A percentile compares a stretch with the other conserved stretches of the same genome.
phyloP scores from a whole-genome alignment of 1,140 invertebrate species.

The Propsilocerus akamusi region DNA sequence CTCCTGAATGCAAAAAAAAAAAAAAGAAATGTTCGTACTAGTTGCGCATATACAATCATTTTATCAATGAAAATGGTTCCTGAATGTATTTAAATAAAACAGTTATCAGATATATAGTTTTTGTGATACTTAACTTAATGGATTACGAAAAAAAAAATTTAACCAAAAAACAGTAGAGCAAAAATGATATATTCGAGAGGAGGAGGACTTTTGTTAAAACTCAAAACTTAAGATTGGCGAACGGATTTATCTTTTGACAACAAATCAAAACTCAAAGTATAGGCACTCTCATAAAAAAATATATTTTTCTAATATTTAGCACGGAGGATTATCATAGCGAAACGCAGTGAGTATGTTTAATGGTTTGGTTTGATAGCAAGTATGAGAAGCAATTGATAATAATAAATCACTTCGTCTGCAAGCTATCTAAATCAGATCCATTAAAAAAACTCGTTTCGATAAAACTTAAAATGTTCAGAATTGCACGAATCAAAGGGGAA shows the following conservation, averaged over 20 bases:
- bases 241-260: no score
- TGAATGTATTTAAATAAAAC: not conserved
- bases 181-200: not conserved
- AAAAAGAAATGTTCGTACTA: not conserved
- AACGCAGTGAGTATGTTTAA: no score
- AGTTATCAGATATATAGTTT: not conserved
- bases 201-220: no score
- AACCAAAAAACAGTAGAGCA: not conserved
- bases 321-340: not conserved
- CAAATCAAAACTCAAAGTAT: no score
- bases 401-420: no score
- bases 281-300: not conserved
- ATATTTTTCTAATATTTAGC: not conserved
- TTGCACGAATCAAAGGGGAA: no score
- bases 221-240: no score
- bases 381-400: no score
- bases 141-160: not conserved
- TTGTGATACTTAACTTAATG: not conserved
- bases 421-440: no score
- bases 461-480: no score
- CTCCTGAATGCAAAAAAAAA: constrained; percentile 4
- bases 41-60: not conserved
- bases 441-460: no score
- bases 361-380: no score
- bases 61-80: not conserved